Evolutionary conservation across 2,888 invertebrate species (phyloP).

Genomic region (Brachypterus glaber): DNA sequence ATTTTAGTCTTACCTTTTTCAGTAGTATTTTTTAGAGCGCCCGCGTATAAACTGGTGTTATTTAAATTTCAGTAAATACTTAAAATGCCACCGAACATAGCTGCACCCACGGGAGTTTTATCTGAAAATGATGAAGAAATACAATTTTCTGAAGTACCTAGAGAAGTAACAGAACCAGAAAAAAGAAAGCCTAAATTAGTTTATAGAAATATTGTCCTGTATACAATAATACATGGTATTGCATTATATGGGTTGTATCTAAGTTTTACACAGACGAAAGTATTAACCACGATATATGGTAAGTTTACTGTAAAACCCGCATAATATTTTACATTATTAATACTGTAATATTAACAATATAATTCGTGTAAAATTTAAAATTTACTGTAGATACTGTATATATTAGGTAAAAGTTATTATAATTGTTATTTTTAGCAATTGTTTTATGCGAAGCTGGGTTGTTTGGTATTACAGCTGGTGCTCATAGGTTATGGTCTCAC

Average conservation of each 20-base stretch:
- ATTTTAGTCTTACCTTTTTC: too few relatives aligned
- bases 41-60: too few relatives aligned
- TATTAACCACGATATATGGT: conserved; percentile 64
- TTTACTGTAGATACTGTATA: too few relatives aligned
- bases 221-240: conserved; percentile 63
- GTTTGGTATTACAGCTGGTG: conserved; percentile 93
- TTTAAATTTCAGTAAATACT: too few relatives aligned
- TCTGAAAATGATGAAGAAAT: conserved; percentile 57
- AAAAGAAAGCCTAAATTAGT: conserved; percentile 53
- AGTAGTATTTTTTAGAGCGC: too few relatives aligned
- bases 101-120: conserved; percentile 50
- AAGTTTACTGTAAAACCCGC: too few relatives aligned
- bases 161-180: conserved; percentile 38
- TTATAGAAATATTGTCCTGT: conserved; percentile 76
- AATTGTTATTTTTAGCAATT: conserved; percentile 48
- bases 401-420: too few relatives aligned
- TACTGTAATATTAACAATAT: too few relatives aligned
- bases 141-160: conserved; percentile 19
- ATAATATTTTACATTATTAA: too few relatives aligned
- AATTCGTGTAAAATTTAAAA: too few relatives aligned
- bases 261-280: conserved; percentile 62
- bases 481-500: conserved; percentile 94
- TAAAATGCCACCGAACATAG: conserved; percentile 37
- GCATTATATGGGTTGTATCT: conserved; percentile 69
- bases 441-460: conserved; percentile 68